Base-by-base conservation (phyloP, 2,113 vertebrate genomes). In the Pimephales promelas region DNA sequence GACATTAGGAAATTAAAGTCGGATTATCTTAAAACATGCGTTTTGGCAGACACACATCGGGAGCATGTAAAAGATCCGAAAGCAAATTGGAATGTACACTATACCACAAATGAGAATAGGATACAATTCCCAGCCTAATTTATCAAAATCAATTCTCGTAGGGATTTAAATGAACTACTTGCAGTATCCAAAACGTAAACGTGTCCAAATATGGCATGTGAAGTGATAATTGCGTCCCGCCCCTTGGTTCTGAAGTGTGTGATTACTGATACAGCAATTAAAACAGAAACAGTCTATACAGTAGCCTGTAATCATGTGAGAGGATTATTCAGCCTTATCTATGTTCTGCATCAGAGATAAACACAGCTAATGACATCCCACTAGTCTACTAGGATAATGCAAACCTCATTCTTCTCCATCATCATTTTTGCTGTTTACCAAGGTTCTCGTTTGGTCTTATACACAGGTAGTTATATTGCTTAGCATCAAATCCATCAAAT, bases 341-440 rank as follows among this genome's bases (percentile, higher is more conserved):
- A 2, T 52, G 81, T 54, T 68, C 86, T 79, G 85, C 75, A 85
- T 54, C 75, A 59, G 75, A 83, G 84, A 85, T 83, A 87, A 87
- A 87, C 85, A 83, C 4, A 7, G 68, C 83, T 87, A 87, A 87
- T 85, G 80, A 85, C 59, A 73, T 87, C 75, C 81, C 86, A 83
- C 86, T 45, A 52, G 80, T 83, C 76, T 64, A 54, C 59, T 61
- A 34, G 79, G 75, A 56, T 28, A 40, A 40, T 59, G 70, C 18
- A 20, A 77, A 52, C 34, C 75, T 82, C 83, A 56, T 80, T n/a
- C n/a, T 70, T 79, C 36, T 74, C 54, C 26, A 20, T 43, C 26
- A 20, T 43, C 43, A 1, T 26, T 5, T 40, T 22, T 83, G 24
- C 75, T 49, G 3, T 79, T 57, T 71, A 20, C 45, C 24, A 52